Evolutionary conservation across 2,113 vertebrate species (phyloP).

Genomic region (Crotalus horridus): DNA sequence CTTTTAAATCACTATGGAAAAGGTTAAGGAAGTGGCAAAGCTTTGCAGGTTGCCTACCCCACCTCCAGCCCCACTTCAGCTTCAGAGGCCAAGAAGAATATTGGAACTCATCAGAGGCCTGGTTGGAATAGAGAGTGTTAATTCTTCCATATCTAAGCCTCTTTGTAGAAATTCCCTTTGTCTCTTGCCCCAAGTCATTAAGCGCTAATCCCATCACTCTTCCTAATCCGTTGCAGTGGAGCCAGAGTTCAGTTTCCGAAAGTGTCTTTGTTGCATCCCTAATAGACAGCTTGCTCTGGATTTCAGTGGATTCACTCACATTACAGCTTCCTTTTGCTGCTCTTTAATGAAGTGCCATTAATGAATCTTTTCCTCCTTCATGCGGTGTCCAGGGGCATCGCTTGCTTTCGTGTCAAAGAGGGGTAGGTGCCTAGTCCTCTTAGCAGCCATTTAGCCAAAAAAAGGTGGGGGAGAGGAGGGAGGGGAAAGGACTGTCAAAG

Average conservation of each 20-base stretch:
- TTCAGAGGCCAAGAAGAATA: constrained; percentile 71
- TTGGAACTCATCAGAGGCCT: constrained; percentile 75
- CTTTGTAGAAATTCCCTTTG: constrained; percentile 84
- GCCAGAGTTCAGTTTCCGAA: constrained; percentile 85
- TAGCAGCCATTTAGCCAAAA: constrained; percentile 61
- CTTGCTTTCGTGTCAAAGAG: constrained; percentile 77
- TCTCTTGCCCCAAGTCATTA: constrained; percentile 99
- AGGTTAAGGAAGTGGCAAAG: constrained; percentile 65
- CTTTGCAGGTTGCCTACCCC: constrained; percentile 48
- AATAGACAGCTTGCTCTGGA: constrained; percentile 81
- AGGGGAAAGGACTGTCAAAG: constrained; percentile 78
- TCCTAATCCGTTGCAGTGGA: constrained; percentile 91
- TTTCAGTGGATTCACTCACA: constrained; percentile 71
- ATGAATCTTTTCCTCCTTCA: constrained; percentile 83
- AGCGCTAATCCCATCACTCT: constrained; percentile 99
- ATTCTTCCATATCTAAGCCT: constrained; percentile 90
- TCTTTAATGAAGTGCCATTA: constrained; percentile 86
- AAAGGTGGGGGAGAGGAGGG: constrained; percentile 8
- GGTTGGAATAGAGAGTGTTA: constrained; percentile 84
- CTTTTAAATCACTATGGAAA: constrained; percentile 40
- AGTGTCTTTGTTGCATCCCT: constrained; percentile 82
- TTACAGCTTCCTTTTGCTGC: constrained; percentile 70
- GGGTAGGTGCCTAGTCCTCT: constrained; percentile 72
- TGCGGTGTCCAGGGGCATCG: constrained; percentile 70
- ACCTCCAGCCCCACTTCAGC: constrained; percentile 17